Percentiles rank a stretch among this genome's conserved stretches.
These are phyloP conservation scores for Teleogryllus occipitalis DNA, from an alignment of 1,140 invertebrate genomes.

Conservation along the genomic window DNA sequence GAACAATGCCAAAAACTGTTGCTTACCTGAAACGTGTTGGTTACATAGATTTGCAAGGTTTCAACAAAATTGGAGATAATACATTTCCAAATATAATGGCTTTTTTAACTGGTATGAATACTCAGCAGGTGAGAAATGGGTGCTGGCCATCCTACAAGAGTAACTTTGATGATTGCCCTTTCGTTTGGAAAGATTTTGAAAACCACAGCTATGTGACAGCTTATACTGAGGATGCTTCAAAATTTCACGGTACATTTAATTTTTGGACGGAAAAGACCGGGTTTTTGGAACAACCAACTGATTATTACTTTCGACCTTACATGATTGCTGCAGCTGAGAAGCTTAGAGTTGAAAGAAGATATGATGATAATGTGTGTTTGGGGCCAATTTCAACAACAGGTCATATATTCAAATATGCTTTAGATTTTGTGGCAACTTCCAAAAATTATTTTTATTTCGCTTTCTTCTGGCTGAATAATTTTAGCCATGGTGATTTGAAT, in stretches of 20 bases:
- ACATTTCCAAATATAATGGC: constrained; percentile 78
- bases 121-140: constrained; percentile 19
- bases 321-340: constrained; percentile 33
- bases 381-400: constrained; percentile 26
- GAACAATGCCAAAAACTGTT: constrained; percentile 65
- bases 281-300: constrained; percentile 66
- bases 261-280: constrained; percentile 64
- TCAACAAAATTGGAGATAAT: constrained; percentile 64
- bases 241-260: constrained; percentile 73
- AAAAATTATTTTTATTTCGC: constrained; percentile 39
- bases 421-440: constrained; percentile 49
- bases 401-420: constrained; percentile 30
- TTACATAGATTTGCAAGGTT: constrained; percentile 48
- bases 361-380: constrained; percentile 26
- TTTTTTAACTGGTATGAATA: constrained; percentile 49
- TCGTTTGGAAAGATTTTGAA: constrained; percentile 70
- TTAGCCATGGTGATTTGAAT: constrained; percentile 26
- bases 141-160: constrained; percentile 18
- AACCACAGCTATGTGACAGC: constrained; percentile 65
- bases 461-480: constrained; percentile 29
- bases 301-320: constrained; percentile 74
- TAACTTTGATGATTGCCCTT: constrained; percentile 48
- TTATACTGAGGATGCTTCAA: constrained; percentile 66
- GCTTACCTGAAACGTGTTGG: constrained; percentile 50
- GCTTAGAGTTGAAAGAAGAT: constrained; percentile 23